Evolutionary conservation across 2,113 vertebrate genomes (phyloP), one percentile per base, ranked within the genome.

Genomic region (Oryzias woworae): DNA sequence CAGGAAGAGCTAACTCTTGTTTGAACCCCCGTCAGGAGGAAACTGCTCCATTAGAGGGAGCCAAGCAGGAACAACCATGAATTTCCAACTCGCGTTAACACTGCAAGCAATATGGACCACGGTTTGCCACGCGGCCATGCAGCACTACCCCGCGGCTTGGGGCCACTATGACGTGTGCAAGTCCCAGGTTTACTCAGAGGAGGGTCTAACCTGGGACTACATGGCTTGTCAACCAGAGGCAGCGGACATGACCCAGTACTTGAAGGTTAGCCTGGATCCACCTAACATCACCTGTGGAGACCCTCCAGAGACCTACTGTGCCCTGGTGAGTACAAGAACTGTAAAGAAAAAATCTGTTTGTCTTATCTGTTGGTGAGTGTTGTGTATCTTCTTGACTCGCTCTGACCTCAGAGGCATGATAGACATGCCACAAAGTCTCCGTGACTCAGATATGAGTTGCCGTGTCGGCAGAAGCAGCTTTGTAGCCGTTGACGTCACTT

Each of bases 111-210:
- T 95, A 69, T 98, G 96, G 95, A 93, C 93, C 68, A 91, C 90
- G 2, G 87, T 96, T 20, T 95, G 95, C 71, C 94, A 94, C 0
- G 84, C 96, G 64, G 86, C 95, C 87, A 94, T 95, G 88, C 95
- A 98, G 87, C 94, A 97, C 86, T 98, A 96, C 91, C 95, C 95
- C 31, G 92, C 96, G 0, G 93, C 95, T 3, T 98, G 96, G 96
- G 96, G 97, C 76, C 97, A 98, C 88, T 99, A 99, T 44, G 97
- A 98, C 0, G 93, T 98, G 61, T 99, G 97, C 77, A 99, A 99
- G 85, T 97, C 94, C 71, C 95, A 96, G 84, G 90, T 97, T 81
- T 98, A 96, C 86, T 95, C 95, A 0, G 97, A 99, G 53, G 96
- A 98, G 82, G 97, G 94, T 67, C 93, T 96, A 65, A 93, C 95